Evolutionary conservation across 2,888 invertebrate species (phyloP).

Genomic region (Sminthurinus aureus): DNA sequence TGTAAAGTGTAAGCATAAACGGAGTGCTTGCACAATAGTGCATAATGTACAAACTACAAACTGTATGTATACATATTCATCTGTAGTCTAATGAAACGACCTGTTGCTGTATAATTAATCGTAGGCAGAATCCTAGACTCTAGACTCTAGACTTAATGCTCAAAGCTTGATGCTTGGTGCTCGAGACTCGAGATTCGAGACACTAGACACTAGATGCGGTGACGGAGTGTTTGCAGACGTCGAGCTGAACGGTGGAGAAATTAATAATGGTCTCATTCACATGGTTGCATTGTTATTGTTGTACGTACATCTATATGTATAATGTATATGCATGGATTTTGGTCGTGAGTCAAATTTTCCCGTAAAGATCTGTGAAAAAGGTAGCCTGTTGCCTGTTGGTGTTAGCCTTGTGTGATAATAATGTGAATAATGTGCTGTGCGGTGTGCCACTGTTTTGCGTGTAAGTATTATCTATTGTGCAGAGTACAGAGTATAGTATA

Average conservation of each 20-base stretch:
- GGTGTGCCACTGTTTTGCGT: neutral
- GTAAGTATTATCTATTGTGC: neutral
- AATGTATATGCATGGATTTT: neutral
- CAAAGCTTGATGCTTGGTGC: too few relatives aligned
- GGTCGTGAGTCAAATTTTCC: neutral
- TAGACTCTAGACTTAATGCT: too few relatives aligned
- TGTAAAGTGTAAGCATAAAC: too few relatives aligned
- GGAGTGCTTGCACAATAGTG: too few relatives aligned
- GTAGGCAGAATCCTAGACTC: too few relatives aligned
- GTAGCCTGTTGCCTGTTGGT: neutral
- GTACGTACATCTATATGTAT: neutral
- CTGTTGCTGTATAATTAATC: too few relatives aligned
- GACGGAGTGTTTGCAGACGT: neutral
- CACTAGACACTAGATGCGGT: too few relatives aligned
- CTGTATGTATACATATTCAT: too few relatives aligned
- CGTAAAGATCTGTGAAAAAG: neutral
- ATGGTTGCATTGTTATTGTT: neutral
- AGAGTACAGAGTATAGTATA: neutral
- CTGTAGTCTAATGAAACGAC: too few relatives aligned
- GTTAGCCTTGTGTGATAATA: neutral
- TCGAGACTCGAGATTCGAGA: too few relatives aligned
- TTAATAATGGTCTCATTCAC: slow-evolving; percentile 17
- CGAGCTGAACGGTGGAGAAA: slow-evolving; percentile 5
- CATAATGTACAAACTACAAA: too few relatives aligned
- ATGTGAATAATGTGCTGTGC: neutral